phyloP scores from a whole-genome alignment of 2,797 vertebrate species.

The Acanthiza pusilla region DNA sequence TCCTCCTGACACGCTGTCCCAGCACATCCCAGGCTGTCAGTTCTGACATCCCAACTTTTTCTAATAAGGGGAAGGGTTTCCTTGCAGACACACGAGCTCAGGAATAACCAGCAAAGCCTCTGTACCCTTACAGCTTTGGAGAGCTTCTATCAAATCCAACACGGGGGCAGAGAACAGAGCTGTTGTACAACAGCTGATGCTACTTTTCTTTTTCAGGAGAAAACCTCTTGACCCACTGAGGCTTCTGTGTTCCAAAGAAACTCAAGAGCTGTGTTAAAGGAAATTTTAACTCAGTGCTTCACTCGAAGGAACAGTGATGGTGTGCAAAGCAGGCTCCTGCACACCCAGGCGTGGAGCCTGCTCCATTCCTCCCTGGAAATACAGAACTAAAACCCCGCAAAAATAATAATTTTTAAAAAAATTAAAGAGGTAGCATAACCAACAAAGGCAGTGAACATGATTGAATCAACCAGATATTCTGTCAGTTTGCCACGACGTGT shows the following conservation, averaged over 20 bases:
- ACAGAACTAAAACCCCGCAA: not conserved
- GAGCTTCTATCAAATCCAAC: not conserved
- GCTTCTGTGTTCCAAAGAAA: not conserved
- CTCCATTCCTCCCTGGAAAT: not conserved
- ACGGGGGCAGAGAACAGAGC: not conserved
- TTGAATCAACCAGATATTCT: not conserved
- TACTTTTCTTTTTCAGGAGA: not conserved
- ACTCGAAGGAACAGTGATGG: not conserved
- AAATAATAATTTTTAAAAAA: too few species aligned
- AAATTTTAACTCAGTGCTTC: not conserved
- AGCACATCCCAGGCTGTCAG: conserved; percentile 9
- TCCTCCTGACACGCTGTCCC: not conserved
- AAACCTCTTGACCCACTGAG: not conserved
- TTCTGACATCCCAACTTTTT: conserved; percentile 14
- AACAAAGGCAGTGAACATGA: not conserved
- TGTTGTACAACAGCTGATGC: not conserved
- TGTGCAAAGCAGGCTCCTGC: not conserved
- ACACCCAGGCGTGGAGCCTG: too few species aligned
- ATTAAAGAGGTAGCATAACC: rapidly evolving
- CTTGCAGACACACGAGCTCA: not conserved
- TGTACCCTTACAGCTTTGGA: not conserved
- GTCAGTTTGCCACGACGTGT: not conserved
- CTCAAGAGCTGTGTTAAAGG: not conserved
- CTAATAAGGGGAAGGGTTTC: not conserved
- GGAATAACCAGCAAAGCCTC: not conserved